phyloP scores from a whole-genome alignment of 2,888 invertebrate species.

The Meiosimyza decipiens region DNA sequence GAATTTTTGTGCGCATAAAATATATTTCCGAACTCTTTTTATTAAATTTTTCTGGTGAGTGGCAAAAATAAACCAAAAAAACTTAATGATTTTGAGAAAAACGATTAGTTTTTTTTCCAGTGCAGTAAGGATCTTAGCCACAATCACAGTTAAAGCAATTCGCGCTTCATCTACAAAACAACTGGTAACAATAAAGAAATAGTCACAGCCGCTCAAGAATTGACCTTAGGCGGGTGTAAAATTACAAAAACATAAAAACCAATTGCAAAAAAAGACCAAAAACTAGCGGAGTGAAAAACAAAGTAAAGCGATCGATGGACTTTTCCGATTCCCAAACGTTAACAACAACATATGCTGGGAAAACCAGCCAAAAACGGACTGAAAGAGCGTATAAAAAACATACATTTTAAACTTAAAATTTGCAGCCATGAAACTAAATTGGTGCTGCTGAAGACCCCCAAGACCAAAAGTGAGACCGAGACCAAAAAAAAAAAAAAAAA shows the following conservation, averaged over 20 bases:
- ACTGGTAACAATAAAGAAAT: not conserved
- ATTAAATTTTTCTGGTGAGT: too few relatives aligned
- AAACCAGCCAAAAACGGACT: not conserved
- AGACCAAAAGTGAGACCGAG: not conserved
- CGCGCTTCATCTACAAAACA: not conserved
- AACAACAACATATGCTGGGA: slow-evolving; percentile 30
- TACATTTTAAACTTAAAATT: too few relatives aligned
- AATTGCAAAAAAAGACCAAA: slow-evolving; percentile 13
- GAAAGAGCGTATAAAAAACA: too few relatives aligned
- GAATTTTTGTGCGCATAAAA: too few relatives aligned
- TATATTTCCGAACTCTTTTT: too few relatives aligned
- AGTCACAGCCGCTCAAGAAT: slow-evolving; percentile 25
- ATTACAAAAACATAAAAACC: slow-evolving; percentile 19
- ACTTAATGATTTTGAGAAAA: too few relatives aligned
- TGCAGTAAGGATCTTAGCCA: not conserved
- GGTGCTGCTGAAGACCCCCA: not conserved
- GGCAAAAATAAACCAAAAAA: too few relatives aligned
- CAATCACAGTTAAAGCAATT: slow-evolving; percentile 6
- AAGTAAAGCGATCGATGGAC: slow-evolving; percentile 24
- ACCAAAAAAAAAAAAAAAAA: not conserved
- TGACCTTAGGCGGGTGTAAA: slow-evolving; percentile 36
- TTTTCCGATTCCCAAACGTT: slow-evolving; percentile 26
- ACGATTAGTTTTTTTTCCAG: too few relatives aligned
- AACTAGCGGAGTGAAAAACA: not conserved
- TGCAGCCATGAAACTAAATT: too few relatives aligned